Percentiles rank a stretch among this genome's conserved stretches.
Conservation (phyloP, 2,113 vertebrate genomes). For the Myotis lucifugus region DNA sequence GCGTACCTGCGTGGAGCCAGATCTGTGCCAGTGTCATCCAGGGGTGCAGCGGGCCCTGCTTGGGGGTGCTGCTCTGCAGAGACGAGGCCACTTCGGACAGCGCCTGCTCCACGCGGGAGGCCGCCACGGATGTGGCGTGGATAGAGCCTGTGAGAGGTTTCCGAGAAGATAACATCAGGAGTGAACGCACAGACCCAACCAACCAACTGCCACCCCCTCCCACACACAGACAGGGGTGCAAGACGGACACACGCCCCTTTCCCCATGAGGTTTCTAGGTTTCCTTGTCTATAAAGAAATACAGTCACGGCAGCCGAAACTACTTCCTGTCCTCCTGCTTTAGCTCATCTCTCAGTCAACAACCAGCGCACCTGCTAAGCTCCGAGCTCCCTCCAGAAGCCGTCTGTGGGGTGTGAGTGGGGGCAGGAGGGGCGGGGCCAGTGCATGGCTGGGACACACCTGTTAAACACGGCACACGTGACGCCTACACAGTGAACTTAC, state of each 20-base stretch:
- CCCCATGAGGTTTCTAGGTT: background rate
- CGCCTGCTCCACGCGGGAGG: conserved; percentile 97
- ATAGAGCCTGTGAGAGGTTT: conserved; percentile 90
- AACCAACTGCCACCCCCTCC: background rate
- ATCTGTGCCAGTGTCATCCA: conserved; percentile 99
- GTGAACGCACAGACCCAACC: background rate
- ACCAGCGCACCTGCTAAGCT: background rate
- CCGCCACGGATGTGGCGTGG: conserved; percentile 97
- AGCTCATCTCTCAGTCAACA: background rate
- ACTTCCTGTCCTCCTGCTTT: background rate
- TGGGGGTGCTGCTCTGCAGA: conserved; percentile 96
- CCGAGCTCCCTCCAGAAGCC: background rate
- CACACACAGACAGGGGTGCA: background rate
- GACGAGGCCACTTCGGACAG: conserved; percentile 97
- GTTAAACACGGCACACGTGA: background rate
- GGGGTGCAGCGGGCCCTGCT: conserved; percentile 96
- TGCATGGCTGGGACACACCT: background rate
- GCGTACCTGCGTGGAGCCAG: conserved; percentile 97
- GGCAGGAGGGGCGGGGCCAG: background rate
- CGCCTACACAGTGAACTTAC: background rate
- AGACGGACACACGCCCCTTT: background rate
- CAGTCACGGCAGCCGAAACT: background rate
- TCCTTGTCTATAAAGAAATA: background rate
- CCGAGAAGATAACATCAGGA: conserved; percentile 17
- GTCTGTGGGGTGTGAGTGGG: background rate